Evolutionary conservation across 2,113 vertebrate species (phyloP), one percentile per base, ranked within the genome.

Genomic region (Bujurquina vittata): DNA sequence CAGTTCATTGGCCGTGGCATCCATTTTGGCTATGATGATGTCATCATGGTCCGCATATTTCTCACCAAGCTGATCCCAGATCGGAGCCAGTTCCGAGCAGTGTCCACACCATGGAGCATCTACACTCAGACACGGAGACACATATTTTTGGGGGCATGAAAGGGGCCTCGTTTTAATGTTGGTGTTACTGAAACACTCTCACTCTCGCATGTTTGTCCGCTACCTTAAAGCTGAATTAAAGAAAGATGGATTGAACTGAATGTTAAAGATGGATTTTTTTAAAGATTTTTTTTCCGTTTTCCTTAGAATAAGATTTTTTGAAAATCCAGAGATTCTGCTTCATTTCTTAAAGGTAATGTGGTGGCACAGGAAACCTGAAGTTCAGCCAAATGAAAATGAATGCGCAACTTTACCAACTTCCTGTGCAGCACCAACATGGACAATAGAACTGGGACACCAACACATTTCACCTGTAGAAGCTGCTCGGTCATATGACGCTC

Each of bases 61-160:
- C 89, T 99, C 95, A 0, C 89, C 98, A 89, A 99, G 93, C 61
- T 97, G 86, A 18, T 97, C 96, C 98, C 98, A 99, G 86, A 95
- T 94, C 0, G 96, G 95, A 0, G 94, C 94, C 92, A 99, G 95
- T 9, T 96, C 96, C 87, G 97, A 96, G 92, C 97, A 99, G 91
- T 99, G 97, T 43, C 94, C 89, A 86, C 98, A 99, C 98, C 98
- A 99, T 0, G 98, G 97, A 0, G 97, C 97, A 0, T 99, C 98
- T 99, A 26, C 26, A 78, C 46, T 79, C 62, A 84, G 26, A 54
- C 40, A 80, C 14, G 73, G 4, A 43, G 15, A 72, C 49, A 84
- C 10, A 74, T 10, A 17, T n/a, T 33, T 40, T 52, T n/a, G 31
- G 7, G 31, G 9, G 29, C 31, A 11, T 11, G 0, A 18, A 57